Conservation (phyloP, 2,888 invertebrate genomes). For the Pyrrhia umbra region DNA sequence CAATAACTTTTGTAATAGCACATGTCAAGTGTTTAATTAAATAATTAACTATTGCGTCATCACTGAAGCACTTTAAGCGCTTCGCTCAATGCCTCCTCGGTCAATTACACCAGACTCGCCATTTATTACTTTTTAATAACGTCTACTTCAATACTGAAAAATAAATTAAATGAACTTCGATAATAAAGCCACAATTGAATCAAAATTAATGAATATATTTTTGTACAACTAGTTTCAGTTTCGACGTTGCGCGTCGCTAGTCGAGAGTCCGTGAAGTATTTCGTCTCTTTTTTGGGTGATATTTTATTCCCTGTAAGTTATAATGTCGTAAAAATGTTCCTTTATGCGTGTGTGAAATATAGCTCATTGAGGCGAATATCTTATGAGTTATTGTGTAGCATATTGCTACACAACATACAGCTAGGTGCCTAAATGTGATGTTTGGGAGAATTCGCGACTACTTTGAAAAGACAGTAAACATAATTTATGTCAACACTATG, state of each 20-base stretch:
- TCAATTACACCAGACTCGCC: conserved; percentile 22
- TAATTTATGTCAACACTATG: too few species aligned
- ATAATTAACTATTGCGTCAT: conserved; percentile 47
- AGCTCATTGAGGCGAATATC: conserved; percentile 42
- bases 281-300: conserved; percentile 4
- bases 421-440: conserved; percentile 22
- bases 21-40: conserved; percentile 46
- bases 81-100: conserved; percentile 13
- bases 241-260: neutral
- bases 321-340: conserved; percentile 49
- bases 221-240: conserved; percentile 12
- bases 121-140: conserved; percentile 48
- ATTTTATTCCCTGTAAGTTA: conserved; percentile 41
- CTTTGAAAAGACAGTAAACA: neutral
- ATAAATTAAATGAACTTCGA: conserved; percentile 26
- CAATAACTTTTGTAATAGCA: conserved; percentile 33
- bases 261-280: conserved; percentile 4
- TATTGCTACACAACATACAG: too few species aligned
- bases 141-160: conserved; percentile 17
- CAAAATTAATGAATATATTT: conserved; percentile 21
- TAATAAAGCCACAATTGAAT: conserved; percentile 14
- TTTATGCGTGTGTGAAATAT: conserved; percentile 49
- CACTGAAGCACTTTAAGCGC: conserved; percentile 21
- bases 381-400: conserved; percentile 46
- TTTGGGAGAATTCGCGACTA: conserved; percentile 5